Base-by-base conservation (phyloP, 1,140 invertebrate genomes). In the Micrasema minimum region DNA sequence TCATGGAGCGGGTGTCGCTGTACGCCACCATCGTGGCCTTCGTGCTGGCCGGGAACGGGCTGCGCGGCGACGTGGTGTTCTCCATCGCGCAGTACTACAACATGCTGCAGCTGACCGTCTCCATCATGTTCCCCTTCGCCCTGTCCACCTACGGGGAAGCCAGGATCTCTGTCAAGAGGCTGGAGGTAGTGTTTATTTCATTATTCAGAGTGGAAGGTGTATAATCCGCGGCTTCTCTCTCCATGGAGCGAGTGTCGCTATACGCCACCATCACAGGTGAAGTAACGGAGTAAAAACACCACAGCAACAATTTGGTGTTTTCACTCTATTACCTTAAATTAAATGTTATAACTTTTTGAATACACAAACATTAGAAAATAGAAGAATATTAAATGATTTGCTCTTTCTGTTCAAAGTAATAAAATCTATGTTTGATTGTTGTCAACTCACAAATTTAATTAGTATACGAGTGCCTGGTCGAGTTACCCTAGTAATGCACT, bases 31-130 rank as follows among this genome's bases (percentile, higher is more conserved):
- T 94, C 43, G 80, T 93, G 55, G 82, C 88, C 1, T 92, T 88
- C 71, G 88, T 92, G 71, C 77, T 91, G 45, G 78, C 87, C 53
- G 88, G 87, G 2, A 87, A 90, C 16, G 77, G 80, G 5, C 85
- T 93, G 67, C 87, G 88, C 1, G 87, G 91, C 0, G 87, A 90
- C 67, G 87, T 88, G 76, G 89, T 92, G 6, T 93, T 93, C 79
- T 89, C 91, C 6, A 84, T 91, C 67, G 88, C 91, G 35, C 88
- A 91, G 65, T 88, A 93, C 75, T 91, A 90, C 77, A 92, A 93
- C 78, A 85, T 89, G 48, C 78, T 93, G 16, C 88, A 92, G 75
- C 78, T 90, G 1, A 89, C 89, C 16, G 89, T 92, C 83, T 90
- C 90, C 12, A 90, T 93, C 71, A 87, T 90, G 70, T 91, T 90